Percentiles rank a stretch among this genome's conserved stretches.
Conservation (phyloP, 2,797 vertebrate genomes). For the Rhabdophis nuchalis region DNA sequence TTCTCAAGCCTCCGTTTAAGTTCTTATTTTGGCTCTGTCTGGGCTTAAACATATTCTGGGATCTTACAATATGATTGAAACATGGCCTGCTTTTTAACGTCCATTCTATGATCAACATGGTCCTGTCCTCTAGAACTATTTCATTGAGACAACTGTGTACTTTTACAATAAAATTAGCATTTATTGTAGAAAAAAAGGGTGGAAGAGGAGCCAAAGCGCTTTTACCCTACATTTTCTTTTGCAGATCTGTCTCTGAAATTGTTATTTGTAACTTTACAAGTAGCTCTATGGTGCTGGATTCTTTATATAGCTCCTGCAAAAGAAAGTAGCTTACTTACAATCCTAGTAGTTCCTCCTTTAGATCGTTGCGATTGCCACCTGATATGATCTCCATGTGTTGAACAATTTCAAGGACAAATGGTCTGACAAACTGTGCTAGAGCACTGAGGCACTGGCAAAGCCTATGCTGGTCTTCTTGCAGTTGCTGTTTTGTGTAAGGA, state of each 20-base stretch:
- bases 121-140: not conserved
- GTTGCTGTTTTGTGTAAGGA: conserved; percentile 82
- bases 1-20: too few species aligned
- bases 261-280: not conserved
- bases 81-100: not conserved
- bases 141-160: not conserved
- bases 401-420: conserved; percentile 80
- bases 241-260: not conserved
- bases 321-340: conserved; percentile 77
- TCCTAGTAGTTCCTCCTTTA: conserved; percentile 83
- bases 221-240: not conserved
- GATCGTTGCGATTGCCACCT: conserved; percentile 61
- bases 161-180: not conserved
- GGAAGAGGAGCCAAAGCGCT: not conserved
- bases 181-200: not conserved
- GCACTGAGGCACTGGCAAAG: conserved; percentile 82
- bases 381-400: conserved; percentile 58
- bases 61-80: not conserved
- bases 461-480: conserved; percentile 76
- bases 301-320: not conserved
- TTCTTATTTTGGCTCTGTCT: too few species aligned
- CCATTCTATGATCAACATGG: not conserved
- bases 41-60: too few species aligned
- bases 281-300: not conserved
- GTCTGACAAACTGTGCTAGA: conserved; percentile 76